These are phyloP conservation scores for Elephas maximus DNA, from an alignment of 2,113 vertebrate genomes.

Conservation along the genomic window DNA sequence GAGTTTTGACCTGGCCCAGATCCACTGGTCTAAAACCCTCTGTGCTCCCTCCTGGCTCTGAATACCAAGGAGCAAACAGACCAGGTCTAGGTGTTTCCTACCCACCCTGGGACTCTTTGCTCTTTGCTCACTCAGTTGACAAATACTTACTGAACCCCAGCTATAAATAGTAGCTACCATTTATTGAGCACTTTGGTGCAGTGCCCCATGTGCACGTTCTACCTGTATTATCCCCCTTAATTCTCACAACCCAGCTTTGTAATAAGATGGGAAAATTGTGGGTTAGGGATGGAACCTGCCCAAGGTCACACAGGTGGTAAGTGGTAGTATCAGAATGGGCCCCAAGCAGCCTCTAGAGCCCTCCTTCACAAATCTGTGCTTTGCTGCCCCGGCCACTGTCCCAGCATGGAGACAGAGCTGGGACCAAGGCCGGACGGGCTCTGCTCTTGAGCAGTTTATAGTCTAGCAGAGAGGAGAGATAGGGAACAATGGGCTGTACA, in stretches of 20 bases:
- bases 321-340: neutral
- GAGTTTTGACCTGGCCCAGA: constrained; percentile 16
- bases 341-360: neutral
- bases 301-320: neutral
- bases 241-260: neutral
- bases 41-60: neutral
- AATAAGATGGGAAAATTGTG: constrained; percentile 5
- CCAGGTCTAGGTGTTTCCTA: neutral
- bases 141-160: neutral
- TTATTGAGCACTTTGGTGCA: neutral
- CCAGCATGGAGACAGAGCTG: neutral
- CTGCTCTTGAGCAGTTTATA: neutral
- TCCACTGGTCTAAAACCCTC: neutral
- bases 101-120: neutral
- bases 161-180: neutral
- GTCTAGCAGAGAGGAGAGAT: neutral
- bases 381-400: neutral
- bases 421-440: neutral
- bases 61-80: neutral
- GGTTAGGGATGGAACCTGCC: neutral
- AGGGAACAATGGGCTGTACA: neutral
- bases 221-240: neutral
- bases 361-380: neutral
- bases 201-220: neutral
- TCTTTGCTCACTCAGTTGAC: neutral